These are phyloP conservation scores for Sicus ferrugineus DNA, from an alignment of 2,888 invertebrate species.

Conservation along the genomic window DNA sequence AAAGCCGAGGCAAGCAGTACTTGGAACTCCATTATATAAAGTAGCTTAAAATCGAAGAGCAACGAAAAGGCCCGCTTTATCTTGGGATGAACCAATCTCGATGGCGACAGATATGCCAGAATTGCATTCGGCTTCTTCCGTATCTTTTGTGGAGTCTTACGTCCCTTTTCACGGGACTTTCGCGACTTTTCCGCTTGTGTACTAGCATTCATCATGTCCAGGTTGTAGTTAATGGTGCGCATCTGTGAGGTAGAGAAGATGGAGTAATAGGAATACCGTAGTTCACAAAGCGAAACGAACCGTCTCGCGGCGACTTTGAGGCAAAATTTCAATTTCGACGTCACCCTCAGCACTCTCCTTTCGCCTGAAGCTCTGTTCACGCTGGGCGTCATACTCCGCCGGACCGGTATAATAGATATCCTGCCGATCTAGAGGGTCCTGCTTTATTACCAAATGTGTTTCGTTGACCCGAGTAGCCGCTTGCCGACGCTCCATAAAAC, in stretches of 20 bases:
- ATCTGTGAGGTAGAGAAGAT: conserved; percentile 11
- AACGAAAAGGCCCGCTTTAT: conserved; percentile 43
- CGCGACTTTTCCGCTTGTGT: background rate
- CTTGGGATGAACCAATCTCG: conserved; percentile 44
- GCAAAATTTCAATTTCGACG: conserved; percentile 16
- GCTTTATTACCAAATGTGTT: conserved; percentile 45
- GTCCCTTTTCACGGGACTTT: background rate
- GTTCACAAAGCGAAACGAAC: background rate
- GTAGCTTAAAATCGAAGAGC: conserved; percentile 52
- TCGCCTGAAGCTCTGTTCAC: background rate
- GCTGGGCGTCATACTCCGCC: conserved; percentile 46
- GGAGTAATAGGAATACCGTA: background rate
- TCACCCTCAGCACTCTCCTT: background rate
- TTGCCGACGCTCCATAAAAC: background rate
- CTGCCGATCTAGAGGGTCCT: conserved; percentile 71
- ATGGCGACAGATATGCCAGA: conserved; percentile 25
- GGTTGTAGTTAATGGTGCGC: conserved; percentile 36
- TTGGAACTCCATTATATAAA: conserved; percentile 55
- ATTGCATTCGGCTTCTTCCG: background rate
- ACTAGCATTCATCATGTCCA: conserved; percentile 40
- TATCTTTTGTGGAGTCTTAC: background rate
- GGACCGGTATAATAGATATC: conserved; percentile 72
- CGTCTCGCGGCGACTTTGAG: background rate
- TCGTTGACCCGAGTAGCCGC: background rate
- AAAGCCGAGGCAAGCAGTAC: conserved; percentile 67